phyloP scores from a whole-genome alignment of 2,888 invertebrate species.

The Netelia fuscicornis region DNA sequence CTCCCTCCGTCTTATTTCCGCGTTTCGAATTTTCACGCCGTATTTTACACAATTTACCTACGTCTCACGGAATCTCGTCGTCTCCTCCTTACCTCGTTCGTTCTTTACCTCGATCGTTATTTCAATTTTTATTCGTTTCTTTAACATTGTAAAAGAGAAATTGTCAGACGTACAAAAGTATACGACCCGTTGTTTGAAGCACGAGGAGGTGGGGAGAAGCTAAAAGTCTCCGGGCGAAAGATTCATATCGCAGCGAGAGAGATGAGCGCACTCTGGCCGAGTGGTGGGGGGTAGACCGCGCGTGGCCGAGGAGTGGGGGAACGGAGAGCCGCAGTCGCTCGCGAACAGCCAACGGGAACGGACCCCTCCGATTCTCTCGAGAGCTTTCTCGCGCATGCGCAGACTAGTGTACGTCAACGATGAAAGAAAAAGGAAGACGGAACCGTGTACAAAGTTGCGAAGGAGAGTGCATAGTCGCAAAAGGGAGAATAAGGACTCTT shows the following conservation, averaged over 20 bases:
- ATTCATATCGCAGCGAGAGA: slow-evolving; percentile 62
- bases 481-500: slow-evolving; percentile 28
- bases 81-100: slow-evolving; percentile 2
- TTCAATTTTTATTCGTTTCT: slow-evolving; percentile 6
- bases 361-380: slow-evolving; percentile 3
- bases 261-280: slow-evolving; percentile 37
- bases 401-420: slow-evolving; percentile 58
- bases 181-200: slow-evolving; percentile 48
- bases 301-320: slow-evolving; percentile 59
- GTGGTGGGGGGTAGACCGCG: slow-evolving; percentile 41
- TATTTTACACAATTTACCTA: slow-evolving; percentile 1
- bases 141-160: slow-evolving; percentile 49
- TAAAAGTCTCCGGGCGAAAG: slow-evolving; percentile 41
- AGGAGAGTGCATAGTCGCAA: slow-evolving; percentile 34
- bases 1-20: slow-evolving; percentile 41
- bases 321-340: slow-evolving; percentile 38
- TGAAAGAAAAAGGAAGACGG: slow-evolving; percentile 39
- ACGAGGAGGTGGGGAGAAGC: slow-evolving; percentile 30
- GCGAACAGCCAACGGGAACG: background rate
- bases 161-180: slow-evolving; percentile 62
- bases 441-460: slow-evolving; percentile 49
- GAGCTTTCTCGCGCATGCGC: slow-evolving; percentile 48
- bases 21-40: slow-evolving; percentile 54
- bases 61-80: background rate
- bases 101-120: background rate